Base-by-base conservation (phyloP, 2,113 vertebrate genomes). In the Chloropsis hardwickii region DNA sequence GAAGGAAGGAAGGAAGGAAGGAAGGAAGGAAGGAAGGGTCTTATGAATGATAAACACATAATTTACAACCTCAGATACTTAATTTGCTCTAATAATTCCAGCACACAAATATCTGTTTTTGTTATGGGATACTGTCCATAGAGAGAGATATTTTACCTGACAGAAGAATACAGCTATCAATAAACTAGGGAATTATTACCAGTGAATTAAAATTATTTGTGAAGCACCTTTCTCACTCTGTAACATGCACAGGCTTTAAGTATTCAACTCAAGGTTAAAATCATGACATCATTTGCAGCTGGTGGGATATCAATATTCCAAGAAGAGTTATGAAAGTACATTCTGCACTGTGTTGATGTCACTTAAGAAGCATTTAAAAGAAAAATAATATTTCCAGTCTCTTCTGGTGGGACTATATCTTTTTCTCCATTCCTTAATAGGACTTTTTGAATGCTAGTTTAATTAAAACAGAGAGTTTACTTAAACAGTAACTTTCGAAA, bases 251-350 rank as follows among this genome's bases (percentile, higher is more conserved):
- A 60, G 42, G 12, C 50, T 72, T 73, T 14, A 70, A 25, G 39
- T 57, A 76, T 92, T 94, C 23, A 88, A 60, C n/a, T 92, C 83
- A 74, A 83, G 45, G 83, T 90, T 96, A 96, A 93, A 93, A 83
- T 83, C 50, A 18, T 79, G 56, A 90, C 17, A 25, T 85, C 56
- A 54, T 87, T 96, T 90, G 86, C 81, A 94, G 50, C 60, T 86
- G 21, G 22, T 87, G 31, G 64, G 35, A 76, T 82, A 72, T 67
- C 50, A 54, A 1, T 85, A 74, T 86, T 89, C 80, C 84, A 77
- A 88, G 47, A 96, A 91, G 90, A 81, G 28, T 94, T 88, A 37
- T 92, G 77, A 57, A 96, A 91, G 45, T 76, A 89, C 2, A 17
- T 33, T 94, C 48, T 95, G 78, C 62, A 44, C 40, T 86, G 9